These are phyloP conservation scores for Anorthoa munda DNA, from an alignment of 2,888 invertebrate species.

Conservation along the genomic window DNA sequence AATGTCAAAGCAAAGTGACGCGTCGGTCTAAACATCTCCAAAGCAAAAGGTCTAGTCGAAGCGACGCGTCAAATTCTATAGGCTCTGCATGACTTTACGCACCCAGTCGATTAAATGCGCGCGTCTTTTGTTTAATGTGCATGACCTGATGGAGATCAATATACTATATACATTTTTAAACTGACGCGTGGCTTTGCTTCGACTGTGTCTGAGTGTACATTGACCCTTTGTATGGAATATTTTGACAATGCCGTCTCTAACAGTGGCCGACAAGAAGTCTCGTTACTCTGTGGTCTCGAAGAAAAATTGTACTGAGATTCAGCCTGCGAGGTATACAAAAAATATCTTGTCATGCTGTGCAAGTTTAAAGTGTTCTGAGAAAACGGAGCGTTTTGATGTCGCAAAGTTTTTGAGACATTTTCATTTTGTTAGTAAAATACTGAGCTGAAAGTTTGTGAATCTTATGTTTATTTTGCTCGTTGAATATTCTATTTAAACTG, in stretches of 20 bases:
- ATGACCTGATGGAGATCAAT: no score
- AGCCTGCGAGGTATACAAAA: slow-evolving; percentile 39
- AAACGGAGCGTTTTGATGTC: slow-evolving; percentile 45
- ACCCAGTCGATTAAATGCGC: no score
- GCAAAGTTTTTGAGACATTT: slow-evolving; percentile 38
- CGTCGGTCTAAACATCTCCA: no score
- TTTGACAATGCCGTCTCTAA: not conserved
- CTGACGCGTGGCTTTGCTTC: no score
- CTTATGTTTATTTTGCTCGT: slow-evolving; percentile 19
- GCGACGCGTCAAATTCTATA: no score
- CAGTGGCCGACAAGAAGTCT: not conserved
- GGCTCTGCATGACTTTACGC: no score
- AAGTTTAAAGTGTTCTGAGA: slow-evolving; percentile 52
- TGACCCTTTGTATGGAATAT: not conserved
- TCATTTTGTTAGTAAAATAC: slow-evolving; percentile 37
- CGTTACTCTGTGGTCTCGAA: not conserved
- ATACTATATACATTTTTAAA: no score
- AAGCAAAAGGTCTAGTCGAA: no score
- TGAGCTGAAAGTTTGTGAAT: slow-evolving; percentile 14
- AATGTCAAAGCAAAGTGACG: no score
- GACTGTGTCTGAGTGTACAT: no score
- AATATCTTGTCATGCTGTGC: slow-evolving; percentile 44
- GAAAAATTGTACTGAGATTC: slow-evolving; percentile 33
- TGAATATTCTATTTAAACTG: slow-evolving; percentile 3
- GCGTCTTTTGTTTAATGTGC: no score